Evolutionary conservation across 2,113 vertebrate genomes (phyloP).

Genomic region (Melanotaenia duboulayi): DNA sequence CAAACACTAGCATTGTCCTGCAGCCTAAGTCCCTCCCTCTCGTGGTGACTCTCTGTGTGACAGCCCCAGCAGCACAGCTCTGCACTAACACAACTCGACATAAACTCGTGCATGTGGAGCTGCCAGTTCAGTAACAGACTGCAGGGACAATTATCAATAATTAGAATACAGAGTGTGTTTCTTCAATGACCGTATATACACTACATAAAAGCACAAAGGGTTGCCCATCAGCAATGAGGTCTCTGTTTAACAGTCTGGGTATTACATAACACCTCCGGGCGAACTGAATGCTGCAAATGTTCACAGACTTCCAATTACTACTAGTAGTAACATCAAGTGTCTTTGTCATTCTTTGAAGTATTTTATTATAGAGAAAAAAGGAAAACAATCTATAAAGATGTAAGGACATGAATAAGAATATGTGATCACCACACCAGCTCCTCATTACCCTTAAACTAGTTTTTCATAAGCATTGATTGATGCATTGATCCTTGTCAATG

Average conservation of each 20-base stretch:
- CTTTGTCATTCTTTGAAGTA: background rate
- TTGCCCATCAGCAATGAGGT: slow-evolving; percentile 22
- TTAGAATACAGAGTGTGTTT: slow-evolving; percentile 2
- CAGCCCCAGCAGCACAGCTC: slow-evolving; percentile 63
- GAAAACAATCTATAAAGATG: background rate
- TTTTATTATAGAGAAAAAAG: background rate
- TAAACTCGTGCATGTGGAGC: slow-evolving; percentile 51
- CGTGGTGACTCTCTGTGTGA: slow-evolving; percentile 75
- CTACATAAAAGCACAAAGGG: slow-evolving; percentile 18
- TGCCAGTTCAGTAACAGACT: slow-evolving; percentile 28
- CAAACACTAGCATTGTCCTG: slow-evolving; percentile 84
- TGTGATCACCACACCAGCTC: slow-evolving; percentile 35
- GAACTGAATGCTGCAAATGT: slow-evolving; percentile 37
- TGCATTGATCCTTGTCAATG: slow-evolving; percentile 57
- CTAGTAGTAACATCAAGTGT: slow-evolving; percentile 3
- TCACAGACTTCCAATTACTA: slow-evolving; percentile 44
- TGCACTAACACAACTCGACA: slow-evolving; percentile 72
- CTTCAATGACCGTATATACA: slow-evolving; percentile 10
- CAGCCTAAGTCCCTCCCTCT: slow-evolving; percentile 81
- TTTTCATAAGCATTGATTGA: slow-evolving; percentile 53
- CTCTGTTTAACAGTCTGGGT: slow-evolving; percentile 18
- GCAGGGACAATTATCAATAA: slow-evolving; percentile 20
- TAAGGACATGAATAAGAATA: slow-evolving; percentile 29
- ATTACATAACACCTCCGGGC: slow-evolving; percentile 64
- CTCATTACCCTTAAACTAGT: slow-evolving; percentile 18